Base-by-base conservation (phyloP, 2,797 vertebrate species). In the Falco concolor region DNA sequence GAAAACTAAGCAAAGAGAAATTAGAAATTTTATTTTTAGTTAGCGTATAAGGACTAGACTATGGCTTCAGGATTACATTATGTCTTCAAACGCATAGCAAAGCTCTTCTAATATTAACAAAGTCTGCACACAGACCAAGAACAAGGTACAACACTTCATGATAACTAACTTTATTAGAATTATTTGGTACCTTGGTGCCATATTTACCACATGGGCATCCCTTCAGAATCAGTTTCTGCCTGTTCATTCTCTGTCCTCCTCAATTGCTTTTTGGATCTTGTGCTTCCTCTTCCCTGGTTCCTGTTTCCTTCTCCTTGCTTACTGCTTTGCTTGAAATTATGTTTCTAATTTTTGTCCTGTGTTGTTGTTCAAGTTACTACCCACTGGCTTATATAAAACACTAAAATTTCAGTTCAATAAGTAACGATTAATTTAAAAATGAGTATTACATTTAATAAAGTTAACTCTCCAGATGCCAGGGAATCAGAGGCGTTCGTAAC, bases 251-350 rank as follows among this genome's bases (percentile, higher is more conserved):
- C 45, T 54, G 6, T n/a, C n/a, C 53, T 68, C 40, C 60, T 73
- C 54, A 47, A 4, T 84, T 97, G 97, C 84, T 97, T 97, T 80
- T 18, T 86, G 25, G 25, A 70, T 77, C 64, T 94, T 90, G 42
- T 92, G 76, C 28, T 97, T 96, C 30, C 90, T 93, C 93, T 80
- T 90, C 96, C 96, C 90, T 97, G 12, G 40, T 49, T 88, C 44
- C 64, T 12, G 7, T 53, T 83, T 74, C 32, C 45, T 84, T 65
- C 42, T 80, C 75, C 82, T 76, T 42, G 69, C 23, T 90, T 63
- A 67, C 69, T 72, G 84, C 2, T 2, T 44, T 75, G 47, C 20
- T 54, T 72, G 44, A 93, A 87, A 92, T 63, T 30, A 84, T 52
- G 27, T 53, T n/a, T 7, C 36, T 61, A 22, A 32, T 73, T 88